Percentiles rank a stretch among this genome's conserved stretches.
Conservation (phyloP, 2,888 invertebrate genomes). For the Chaetoderma sp. region DNA sequence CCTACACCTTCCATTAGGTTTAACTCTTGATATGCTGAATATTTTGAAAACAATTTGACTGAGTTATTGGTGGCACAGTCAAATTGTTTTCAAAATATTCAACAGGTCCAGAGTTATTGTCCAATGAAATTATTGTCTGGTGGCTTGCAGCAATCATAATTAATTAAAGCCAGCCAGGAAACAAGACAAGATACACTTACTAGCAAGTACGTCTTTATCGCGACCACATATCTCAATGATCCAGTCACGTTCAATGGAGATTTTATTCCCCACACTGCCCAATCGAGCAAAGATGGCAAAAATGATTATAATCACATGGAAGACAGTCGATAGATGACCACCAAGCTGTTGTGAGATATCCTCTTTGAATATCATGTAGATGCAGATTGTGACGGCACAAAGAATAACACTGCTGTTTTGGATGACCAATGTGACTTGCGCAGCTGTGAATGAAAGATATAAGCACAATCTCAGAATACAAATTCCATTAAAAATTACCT, state of each 20-base stretch:
- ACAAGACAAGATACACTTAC: slow-evolving; percentile 58
- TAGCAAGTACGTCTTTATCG: slow-evolving; percentile 62
- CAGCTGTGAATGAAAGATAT: slow-evolving; percentile 57
- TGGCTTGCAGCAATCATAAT: too few relatives aligned
- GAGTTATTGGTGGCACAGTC: too few relatives aligned
- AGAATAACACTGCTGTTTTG: slow-evolving; percentile 68
- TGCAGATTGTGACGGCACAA: slow-evolving; percentile 62
- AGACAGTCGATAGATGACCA: slow-evolving; percentile 20
- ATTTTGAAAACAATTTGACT: too few relatives aligned
- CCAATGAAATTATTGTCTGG: too few relatives aligned
- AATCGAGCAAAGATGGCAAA: slow-evolving; percentile 61
- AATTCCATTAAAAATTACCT: too few relatives aligned
- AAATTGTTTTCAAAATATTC: too few relatives aligned
- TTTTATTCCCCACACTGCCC: slow-evolving; percentile 66
- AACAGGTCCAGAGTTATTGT: too few relatives aligned
- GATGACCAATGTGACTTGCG: slow-evolving; percentile 59
- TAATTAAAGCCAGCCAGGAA: too few relatives aligned
- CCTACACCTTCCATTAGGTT: too few relatives aligned
- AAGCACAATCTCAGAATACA: too few relatives aligned
- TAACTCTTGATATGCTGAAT: too few relatives aligned
- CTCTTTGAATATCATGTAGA: slow-evolving; percentile 37
- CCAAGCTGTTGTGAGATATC: background rate
- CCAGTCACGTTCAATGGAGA: slow-evolving; percentile 71
- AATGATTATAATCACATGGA: slow-evolving; percentile 50
- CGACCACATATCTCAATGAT: slow-evolving; percentile 67